Evolutionary conservation across 2,113 vertebrate species (phyloP), one percentile per base, ranked within the genome.

Genomic region (Poeciliopsis retropinna): DNA sequence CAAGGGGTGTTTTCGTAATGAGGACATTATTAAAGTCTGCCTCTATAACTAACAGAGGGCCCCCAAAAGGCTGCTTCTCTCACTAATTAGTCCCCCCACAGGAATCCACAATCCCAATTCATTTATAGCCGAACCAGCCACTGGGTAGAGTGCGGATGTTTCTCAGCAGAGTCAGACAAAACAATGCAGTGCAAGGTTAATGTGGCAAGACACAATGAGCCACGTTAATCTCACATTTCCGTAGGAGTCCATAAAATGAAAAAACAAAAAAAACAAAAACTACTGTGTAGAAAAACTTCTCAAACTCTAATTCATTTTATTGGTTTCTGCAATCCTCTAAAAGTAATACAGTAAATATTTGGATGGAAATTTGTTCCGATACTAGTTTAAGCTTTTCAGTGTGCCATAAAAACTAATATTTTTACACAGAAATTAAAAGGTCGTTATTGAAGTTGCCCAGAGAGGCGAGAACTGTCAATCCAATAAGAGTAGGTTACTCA

Each of bases 31-130:
- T 89, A 87, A 79, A 66, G 70, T 81, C 86, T 61, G 51, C 89
- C 86, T 88, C 64, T 77, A 88, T 85, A 81, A 88, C 85, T 81
- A 91, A 90, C 82, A 76, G 15, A 47, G 84, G 82, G 91, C 82
- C 88, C 85, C 84, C 89, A 87, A 88, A 88, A 83, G 82, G 79
- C 84, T 78, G 89, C 91, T 90, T 88, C 87, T 91, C 88, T 90
- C 92, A 85, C 85, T 90, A 92, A 93, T 93, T 92, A 91, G 79
- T 89, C 78, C 86, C 83, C 85, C 76, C 77, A 76, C 77, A 88
- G 84, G 91, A 91, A 91, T 88, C 81, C 85, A 87, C 68, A 39
- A 81, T 78, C 70, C 83, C 83, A 85, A 80, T 80, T 77, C 54
- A 17, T 84, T 82, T 83, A 60, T 72, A 73, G 73, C 57, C 30